Base-by-base conservation (phyloP, 2,888 invertebrate genomes). In the Chirona hameri region DNA sequence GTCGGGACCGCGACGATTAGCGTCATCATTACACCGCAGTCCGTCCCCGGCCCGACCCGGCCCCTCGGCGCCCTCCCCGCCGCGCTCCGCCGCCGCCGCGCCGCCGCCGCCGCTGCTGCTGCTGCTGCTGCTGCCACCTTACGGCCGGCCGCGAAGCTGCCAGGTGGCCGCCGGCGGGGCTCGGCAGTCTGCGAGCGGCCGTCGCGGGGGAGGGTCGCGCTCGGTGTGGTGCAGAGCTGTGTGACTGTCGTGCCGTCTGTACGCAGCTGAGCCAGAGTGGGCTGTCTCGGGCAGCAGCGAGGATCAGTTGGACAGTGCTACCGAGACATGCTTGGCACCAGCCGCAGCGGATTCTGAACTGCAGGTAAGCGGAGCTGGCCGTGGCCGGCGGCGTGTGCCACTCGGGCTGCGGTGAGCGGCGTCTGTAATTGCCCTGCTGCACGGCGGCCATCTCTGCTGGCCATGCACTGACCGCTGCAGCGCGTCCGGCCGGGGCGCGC, bases 101-200 rank as follows among this genome's bases (percentile, higher is more conserved):
- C 39, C 21, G 31, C 46, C 31, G 39, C 39, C 76, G 39, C 31
- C 72, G 27, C 27, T 9, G 27, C 72, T 14, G 21, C 57, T 3
- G 18, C 18, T n/a, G 60, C 24, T 29, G 39, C 29, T 76, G 76
- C 76, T 76, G 76, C 76, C 76, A 21, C 46, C 31, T 18, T 0
- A 21, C 76, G 76, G 76, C n/a, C 46, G 46, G 46, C 31, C 39
- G 24, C 21, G 12, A 76, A 76, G 76, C 76, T 76, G 76, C 39
- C 76, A 76, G 76, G 76, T 76, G 76, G 76, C 76, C 76, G 76
- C 5, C 76, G 39, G 24, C 76, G 65, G n/a, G 39, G 46, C 9
- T 3, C 76, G 39, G 39, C 76, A 76, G 76, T 76, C 76, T 52
- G 52, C 18, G 76, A 76, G 76, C 7, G 27, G 76, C 39, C 76